Evolutionary conservation across 2,113 vertebrate genomes (phyloP).

Genomic region (Bothrops jararaca): DNA sequence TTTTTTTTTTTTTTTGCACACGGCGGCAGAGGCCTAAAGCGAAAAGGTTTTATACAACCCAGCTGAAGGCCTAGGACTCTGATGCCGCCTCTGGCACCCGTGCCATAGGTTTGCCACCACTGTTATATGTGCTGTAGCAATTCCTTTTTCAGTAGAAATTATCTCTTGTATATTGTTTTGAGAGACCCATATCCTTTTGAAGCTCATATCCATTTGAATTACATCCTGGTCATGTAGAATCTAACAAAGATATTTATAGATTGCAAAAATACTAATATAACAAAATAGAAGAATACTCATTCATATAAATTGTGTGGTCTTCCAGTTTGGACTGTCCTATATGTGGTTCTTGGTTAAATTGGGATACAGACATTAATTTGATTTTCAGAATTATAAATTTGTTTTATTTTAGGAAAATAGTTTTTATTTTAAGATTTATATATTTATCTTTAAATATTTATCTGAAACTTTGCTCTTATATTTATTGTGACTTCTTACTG

Average conservation of each 20-base stretch:
- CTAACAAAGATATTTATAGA: no score
- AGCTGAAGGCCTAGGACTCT: no score
- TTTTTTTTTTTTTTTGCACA: no score
- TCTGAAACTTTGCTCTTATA: neutral
- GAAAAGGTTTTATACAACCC: no score
- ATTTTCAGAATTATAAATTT: no score
- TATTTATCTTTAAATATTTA: neutral
- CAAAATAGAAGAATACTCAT: no score
- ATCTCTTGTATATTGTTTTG: neutral
- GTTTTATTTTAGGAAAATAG: neutral
- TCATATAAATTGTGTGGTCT: no score
- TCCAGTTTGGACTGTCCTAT: neutral
- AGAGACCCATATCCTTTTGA: neutral
- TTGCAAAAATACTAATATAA: no score
- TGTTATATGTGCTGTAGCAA: neutral
- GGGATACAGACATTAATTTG: neutral
- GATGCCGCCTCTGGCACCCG: no score
- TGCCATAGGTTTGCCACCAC: no score
- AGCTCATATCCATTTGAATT: neutral
- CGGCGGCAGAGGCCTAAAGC: no score
- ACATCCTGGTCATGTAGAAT: no score
- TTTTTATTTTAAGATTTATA: neutral
- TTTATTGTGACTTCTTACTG: neutral
- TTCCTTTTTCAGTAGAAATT: neutral
- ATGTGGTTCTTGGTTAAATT: neutral